phyloP scores from a whole-genome alignment of 2,797 vertebrate genomes.

The Numenius phaeopus region DNA sequence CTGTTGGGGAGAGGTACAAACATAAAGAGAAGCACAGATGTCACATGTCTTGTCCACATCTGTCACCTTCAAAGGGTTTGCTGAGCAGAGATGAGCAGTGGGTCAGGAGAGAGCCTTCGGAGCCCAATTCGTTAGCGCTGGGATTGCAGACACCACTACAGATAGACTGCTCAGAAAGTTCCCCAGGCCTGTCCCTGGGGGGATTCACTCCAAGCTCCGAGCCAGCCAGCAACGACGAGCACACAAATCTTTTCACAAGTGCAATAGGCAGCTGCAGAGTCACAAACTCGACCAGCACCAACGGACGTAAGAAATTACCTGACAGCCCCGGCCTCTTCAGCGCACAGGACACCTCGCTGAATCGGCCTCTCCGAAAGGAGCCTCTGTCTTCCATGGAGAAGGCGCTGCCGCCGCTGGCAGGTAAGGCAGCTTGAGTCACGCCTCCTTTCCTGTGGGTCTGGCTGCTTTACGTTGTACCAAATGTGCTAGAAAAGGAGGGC shows the following conservation, averaged over 20 bases:
- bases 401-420: constrained; percentile 81
- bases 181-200: constrained; percentile 78
- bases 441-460: fast-evolving
- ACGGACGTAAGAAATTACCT: constrained; percentile 80
- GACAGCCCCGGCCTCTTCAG: constrained; percentile 81
- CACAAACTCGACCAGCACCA: constrained; percentile 73
- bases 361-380: constrained; percentile 84
- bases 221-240: constrained; percentile 79
- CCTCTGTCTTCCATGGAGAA: constrained; percentile 84
- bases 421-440: constrained; percentile 74
- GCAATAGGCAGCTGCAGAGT: constrained; percentile 86
- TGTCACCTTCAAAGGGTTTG: constrained; percentile 84
- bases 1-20: constrained; percentile 88
- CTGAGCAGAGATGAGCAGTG: constrained; percentile 83
- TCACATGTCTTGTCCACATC: constrained; percentile 84
- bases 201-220: constrained; percentile 83
- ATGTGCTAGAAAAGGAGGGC: fast-evolving
- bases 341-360: constrained; percentile 77
- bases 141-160: constrained; percentile 82
- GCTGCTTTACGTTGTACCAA: neutral
- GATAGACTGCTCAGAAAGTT: constrained; percentile 79
- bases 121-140: constrained; percentile 70
- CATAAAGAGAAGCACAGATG: constrained; percentile 89
- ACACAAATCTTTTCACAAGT: constrained; percentile 93
- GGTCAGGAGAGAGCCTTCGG: constrained; percentile 80